phyloP scores from a whole-genome alignment of 2,888 invertebrate species.

The Chydorus sphaericus region DNA sequence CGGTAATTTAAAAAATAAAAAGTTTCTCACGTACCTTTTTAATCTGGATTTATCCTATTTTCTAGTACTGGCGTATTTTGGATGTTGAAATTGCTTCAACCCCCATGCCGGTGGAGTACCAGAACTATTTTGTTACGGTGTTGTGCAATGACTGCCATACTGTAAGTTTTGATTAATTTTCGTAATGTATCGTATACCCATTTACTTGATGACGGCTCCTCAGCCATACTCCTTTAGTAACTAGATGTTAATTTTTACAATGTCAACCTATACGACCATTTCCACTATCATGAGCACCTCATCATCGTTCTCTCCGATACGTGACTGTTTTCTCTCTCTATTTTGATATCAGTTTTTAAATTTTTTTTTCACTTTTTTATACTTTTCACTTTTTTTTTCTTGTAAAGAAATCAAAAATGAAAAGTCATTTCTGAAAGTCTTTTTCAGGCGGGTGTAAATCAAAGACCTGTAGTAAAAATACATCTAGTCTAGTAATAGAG shows the following conservation, averaged over 20 bases:
- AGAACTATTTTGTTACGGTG: conserved; percentile 61
- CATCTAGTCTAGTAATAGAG: background rate
- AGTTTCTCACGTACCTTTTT: background rate
- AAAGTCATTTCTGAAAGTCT: too few relatives aligned
- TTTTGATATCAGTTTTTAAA: too few relatives aligned
- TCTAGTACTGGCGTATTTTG: conserved; percentile 59
- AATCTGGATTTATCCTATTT: conserved; percentile 15
- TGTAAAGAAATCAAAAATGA: too few relatives aligned
- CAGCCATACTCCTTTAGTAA: too few relatives aligned
- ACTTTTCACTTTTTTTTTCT: too few relatives aligned
- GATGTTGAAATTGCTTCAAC: conserved; percentile 68
- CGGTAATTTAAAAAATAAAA: conserved; percentile 26
- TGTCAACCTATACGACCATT: too few relatives aligned
- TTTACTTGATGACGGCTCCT: too few relatives aligned
- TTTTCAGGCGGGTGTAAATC: too few relatives aligned
- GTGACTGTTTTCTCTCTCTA: background rate
- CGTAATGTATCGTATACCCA: too few relatives aligned
- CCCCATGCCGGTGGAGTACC: conserved; percentile 71
- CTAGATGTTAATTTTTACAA: too few relatives aligned
- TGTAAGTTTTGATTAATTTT: conserved; percentile 42
- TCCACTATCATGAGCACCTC: too few relatives aligned
- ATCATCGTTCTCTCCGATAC: background rate
- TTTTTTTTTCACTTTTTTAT: too few relatives aligned
- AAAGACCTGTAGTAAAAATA: background rate
- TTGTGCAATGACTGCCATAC: conserved; percentile 85